Percentiles rank a stretch among this genome's conserved stretches.
These are phyloP conservation scores for Trichomalopsis sarcophagae DNA, from an alignment of 1,140 invertebrate species.

Conservation along the genomic window DNA sequence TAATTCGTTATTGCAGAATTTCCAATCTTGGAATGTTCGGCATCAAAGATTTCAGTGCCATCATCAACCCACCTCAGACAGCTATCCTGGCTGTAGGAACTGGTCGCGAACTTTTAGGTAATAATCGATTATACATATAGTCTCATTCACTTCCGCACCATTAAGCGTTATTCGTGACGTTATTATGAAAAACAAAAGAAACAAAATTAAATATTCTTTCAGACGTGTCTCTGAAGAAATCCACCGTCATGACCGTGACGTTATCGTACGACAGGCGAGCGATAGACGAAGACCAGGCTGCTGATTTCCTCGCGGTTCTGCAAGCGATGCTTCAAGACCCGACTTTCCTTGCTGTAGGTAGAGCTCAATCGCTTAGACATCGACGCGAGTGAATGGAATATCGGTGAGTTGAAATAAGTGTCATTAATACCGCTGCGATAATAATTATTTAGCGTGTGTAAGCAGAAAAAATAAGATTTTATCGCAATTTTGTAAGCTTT, in stretches of 20 bases:
- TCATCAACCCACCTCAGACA: constrained; percentile 76
- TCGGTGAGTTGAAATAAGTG: constrained; percentile 17
- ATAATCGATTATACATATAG: neutral
- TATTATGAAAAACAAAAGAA: neutral
- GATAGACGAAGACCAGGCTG: constrained; percentile 81
- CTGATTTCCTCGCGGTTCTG: constrained; percentile 79
- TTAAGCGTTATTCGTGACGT: neutral
- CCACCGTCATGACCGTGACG: constrained; percentile 76
- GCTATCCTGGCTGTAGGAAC: constrained; percentile 86
- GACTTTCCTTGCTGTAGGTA: constrained; percentile 62
- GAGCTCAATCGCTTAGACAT: constrained; percentile 61
- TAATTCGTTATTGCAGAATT: constrained; percentile 76
- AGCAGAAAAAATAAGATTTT: neutral
- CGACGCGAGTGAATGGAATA: constrained; percentile 57
- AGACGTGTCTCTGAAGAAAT: constrained; percentile 62
- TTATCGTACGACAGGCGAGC: constrained; percentile 82
- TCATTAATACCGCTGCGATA: neutral
- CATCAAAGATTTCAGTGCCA: constrained; percentile 88
- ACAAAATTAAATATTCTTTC: constrained; percentile 12
- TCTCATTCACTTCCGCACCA: neutral
- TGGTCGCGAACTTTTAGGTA: constrained; percentile 67
- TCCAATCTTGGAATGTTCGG: constrained; percentile 99
- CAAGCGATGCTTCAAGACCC: constrained; percentile 78
- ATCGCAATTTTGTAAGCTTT: no score
- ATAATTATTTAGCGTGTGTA: neutral